Evolutionary conservation across 2,888 invertebrate species (phyloP), one percentile per base, ranked within the genome.

Genomic region (Chironomus tentans): DNA sequence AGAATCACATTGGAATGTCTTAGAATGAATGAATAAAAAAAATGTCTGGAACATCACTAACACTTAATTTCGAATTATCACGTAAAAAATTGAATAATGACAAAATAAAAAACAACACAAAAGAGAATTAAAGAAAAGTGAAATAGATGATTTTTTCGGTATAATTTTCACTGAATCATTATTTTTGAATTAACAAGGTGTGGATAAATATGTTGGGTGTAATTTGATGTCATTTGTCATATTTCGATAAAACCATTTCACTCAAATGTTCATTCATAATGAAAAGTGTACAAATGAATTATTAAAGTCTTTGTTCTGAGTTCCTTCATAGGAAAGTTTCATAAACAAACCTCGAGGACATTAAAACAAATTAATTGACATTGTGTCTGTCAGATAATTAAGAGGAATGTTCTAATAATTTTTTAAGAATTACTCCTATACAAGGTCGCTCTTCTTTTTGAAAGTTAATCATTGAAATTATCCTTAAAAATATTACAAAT

Each of bases 121-220:
- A 38, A 38, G 65, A 21, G 24, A 65, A 65, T 24, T 38, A 10
- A 38, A 65, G n/a, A 65, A 65, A 38, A 65, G 18, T 65, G 21
- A 65, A 65, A 65, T 65, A 21, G 65, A 65, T 38, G 24, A 10
- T 68, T 68, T 68, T 68, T 15, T 46, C 65, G 65, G 12, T 22
- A 22, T 22, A 18, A 65, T 56, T 56, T 56, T 18, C 15, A 56
- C n/a, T 65, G 65, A 65, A 24, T 84, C 83, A 84, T 84, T 84
- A 84, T 84, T 83, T 85, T 85, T 84, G 83, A 86, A 86, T 86
- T 86, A 85, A 85, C 83, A 82, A 84, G 84, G 84, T 84, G 84
- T 83, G 84, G 82, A 84, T 81, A 80, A 81, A 80, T 82, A 78
- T 79, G 77, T 68, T 70, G 71, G 71, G 38, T 68, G 15, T 76